These are phyloP conservation scores for Adineta ricciae DNA, from an alignment of 2,888 invertebrate genomes.

Conservation along the genomic window DNA sequence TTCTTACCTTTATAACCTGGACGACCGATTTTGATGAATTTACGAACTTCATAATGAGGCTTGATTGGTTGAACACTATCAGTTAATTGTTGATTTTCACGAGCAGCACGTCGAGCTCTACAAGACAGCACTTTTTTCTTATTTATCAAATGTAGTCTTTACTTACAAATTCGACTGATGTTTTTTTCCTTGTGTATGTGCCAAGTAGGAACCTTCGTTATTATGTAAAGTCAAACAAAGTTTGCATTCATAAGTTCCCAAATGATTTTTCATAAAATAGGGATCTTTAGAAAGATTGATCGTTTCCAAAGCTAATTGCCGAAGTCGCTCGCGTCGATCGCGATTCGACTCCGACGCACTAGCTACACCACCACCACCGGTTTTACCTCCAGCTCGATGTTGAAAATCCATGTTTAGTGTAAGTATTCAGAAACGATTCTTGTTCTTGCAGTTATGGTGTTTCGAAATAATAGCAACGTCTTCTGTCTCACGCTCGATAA, in stretches of 20 bases:
- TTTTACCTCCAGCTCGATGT: slow-evolving; percentile 69
- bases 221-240: slow-evolving; percentile 93
- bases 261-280: slow-evolving; percentile 99
- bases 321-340: slow-evolving; percentile 82
- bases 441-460: too few species aligned
- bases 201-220: slow-evolving; percentile 91
- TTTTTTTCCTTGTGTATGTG: slow-evolving; percentile 98
- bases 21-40: slow-evolving; percentile 97
- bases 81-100: slow-evolving; percentile 91
- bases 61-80: slow-evolving; percentile 79
- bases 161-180: slow-evolving; percentile 82
- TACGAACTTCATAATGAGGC: slow-evolving; percentile 89
- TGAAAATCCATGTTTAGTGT: slow-evolving; percentile 15
- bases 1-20: slow-evolving; percentile 71
- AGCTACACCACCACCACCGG: slow-evolving; percentile 96
- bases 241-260: slow-evolving; percentile 95
- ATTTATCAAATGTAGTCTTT: neutral
- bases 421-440: too few species aligned
- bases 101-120: slow-evolving; percentile 80
- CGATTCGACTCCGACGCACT: slow-evolving; percentile 97
- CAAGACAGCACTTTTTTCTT: slow-evolving; percentile 36
- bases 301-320: slow-evolving; percentile 90
- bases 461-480: too few species aligned
- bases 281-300: slow-evolving; percentile 98
- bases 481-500: too few species aligned